Conservation (phyloP, 2,797 vertebrate genomes). For the Leptodactylus fallax region DNA sequence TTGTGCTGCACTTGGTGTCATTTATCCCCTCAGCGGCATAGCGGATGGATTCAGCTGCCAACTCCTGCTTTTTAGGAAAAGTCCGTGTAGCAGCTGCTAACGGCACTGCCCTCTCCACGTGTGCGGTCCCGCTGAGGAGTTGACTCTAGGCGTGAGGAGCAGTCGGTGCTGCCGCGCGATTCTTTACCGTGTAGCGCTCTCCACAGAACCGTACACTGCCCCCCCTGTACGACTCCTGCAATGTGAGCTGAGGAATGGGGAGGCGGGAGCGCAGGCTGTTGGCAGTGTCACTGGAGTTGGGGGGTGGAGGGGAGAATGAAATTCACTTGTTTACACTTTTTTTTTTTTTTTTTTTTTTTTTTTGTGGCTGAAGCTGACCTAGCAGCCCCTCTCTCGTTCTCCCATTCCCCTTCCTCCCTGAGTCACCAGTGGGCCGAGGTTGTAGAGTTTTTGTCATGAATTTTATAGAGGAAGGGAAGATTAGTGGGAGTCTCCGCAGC, state of each 20-base stretch:
- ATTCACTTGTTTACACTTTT: constrained; percentile 55
- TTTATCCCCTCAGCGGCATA: too few species aligned
- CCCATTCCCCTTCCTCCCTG: not conserved
- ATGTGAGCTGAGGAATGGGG: constrained; percentile 24
- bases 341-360: not conserved
- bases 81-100: not conserved
- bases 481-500: not conserved
- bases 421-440: not conserved
- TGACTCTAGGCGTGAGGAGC: too few species aligned
- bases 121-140: not conserved
- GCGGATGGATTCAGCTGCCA: not conserved
- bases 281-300: constrained; percentile 32
- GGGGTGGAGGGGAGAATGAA: constrained; percentile 29
- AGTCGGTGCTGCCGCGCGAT: too few species aligned
- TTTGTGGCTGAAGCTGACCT: not conserved
- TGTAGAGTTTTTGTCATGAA: not conserved
- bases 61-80: not conserved
- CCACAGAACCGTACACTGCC: not conserved
- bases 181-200: not conserved
- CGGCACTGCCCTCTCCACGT: constrained; percentile 27
- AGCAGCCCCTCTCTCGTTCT: not conserved
- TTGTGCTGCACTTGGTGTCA: not conserved
- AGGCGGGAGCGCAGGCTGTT: constrained; percentile 20
- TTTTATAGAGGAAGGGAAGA: not conserved
- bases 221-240: constrained; percentile 1